phyloP scores from a whole-genome alignment of 2,888 invertebrate species.

The Trichacis sp. region DNA sequence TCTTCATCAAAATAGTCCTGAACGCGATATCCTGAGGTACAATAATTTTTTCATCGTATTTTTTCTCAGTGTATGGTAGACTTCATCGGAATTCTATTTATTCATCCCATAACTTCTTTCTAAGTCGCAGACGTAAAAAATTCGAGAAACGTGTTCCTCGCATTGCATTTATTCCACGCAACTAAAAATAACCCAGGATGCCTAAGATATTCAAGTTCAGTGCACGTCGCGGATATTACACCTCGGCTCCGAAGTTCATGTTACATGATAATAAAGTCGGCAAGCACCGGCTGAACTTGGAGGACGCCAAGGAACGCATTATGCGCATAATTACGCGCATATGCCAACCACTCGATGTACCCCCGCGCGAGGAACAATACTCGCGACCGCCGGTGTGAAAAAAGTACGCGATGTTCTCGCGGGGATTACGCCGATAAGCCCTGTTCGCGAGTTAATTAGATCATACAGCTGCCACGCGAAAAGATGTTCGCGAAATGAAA shows the following conservation, averaged over 20 bases:
- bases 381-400: constrained; percentile 10
- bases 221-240: constrained; percentile 12
- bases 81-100: too few species aligned
- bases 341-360: constrained; percentile 4
- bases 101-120: too few species aligned
- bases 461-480: constrained; percentile 35
- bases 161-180: too few species aligned
- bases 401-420: constrained; percentile 35
- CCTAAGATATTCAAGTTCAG: background rate
- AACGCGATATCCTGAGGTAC: too few species aligned
- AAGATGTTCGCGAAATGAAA: background rate
- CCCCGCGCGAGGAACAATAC: constrained; percentile 35
- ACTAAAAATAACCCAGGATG: background rate
- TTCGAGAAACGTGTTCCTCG: too few species aligned
- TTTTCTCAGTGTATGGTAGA: too few species aligned
- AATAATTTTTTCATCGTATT: too few species aligned
- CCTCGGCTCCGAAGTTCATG: constrained; percentile 25
- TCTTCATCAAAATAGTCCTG: too few species aligned
- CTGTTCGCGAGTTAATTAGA: constrained; percentile 50
- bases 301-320: constrained; percentile 17
- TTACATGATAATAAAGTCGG: constrained; percentile 36
- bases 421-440: constrained; percentile 47
- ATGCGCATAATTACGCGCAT: constrained; percentile 10
- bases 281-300: constrained; percentile 17
- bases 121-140: too few species aligned